Evolutionary conservation across 2,113 vertebrate species (phyloP).

Genomic region (Lonchura striata): DNA sequence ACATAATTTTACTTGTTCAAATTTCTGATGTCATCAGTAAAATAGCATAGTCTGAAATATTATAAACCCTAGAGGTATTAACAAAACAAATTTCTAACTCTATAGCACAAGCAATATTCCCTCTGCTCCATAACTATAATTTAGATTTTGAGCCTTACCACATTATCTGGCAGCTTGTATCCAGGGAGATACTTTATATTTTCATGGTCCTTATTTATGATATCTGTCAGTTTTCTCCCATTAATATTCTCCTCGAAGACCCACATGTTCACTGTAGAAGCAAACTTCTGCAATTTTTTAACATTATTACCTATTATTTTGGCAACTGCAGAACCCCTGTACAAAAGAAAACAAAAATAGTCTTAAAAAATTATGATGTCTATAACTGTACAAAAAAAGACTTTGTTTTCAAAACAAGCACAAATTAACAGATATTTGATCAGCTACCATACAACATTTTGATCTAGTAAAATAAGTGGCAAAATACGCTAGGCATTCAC

Average conservation of each 20-base stretch:
- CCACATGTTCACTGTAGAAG: conserved; percentile 91
- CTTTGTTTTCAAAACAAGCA: neutral
- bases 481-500: neutral
- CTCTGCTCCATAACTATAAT: neutral
- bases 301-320: conserved; percentile 89
- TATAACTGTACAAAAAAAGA: neutral
- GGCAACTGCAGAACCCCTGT: conserved; percentile 90
- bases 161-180: conserved; percentile 90
- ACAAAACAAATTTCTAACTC: neutral
- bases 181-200: conserved; percentile 93
- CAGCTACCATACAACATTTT: neutral
- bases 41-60: neutral
- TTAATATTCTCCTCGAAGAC: conserved; percentile 88
- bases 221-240: conserved; percentile 88
- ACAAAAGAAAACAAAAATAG: neutral
- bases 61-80: neutral
- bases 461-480: neutral
- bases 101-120: neutral
- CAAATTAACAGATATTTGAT: neutral
- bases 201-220: conserved; percentile 91
- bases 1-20: neutral
- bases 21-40: neutral
- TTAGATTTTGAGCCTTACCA: conserved; percentile 78
- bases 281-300: conserved; percentile 79
- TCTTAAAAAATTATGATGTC: neutral